Evolutionary conservation across 2,113 vertebrate species (phyloP).

Genomic region (Colaptes auratus): DNA sequence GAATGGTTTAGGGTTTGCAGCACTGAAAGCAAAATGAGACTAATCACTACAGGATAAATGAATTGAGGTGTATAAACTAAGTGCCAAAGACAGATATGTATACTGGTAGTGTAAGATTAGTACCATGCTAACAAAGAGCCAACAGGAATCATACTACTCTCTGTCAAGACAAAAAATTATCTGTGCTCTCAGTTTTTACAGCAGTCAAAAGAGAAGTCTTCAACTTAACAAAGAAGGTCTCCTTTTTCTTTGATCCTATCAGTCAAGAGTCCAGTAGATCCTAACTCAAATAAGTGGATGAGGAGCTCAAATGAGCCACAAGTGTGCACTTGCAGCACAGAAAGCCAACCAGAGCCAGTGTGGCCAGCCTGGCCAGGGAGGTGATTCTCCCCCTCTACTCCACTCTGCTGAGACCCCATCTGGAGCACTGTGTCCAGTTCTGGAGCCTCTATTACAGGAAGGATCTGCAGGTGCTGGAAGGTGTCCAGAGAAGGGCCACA

Average conservation of each 20-base stretch:
- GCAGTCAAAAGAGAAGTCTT: background rate
- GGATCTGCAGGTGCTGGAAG: too few species aligned
- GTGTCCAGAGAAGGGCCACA: too few species aligned
- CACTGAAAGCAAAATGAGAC: constrained; percentile 13
- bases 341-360: too few species aligned
- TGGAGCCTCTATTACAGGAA: too few species aligned
- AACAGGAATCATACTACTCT: background rate
- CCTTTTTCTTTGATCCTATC: background rate
- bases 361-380: too few species aligned
- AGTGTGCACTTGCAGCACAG: too few species aligned
- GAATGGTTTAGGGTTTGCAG: background rate
- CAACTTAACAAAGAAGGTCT: background rate
- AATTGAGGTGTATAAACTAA: constrained; percentile 8
- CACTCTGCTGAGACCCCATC: too few species aligned
- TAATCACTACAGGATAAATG: constrained; percentile 27
- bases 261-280: background rate
- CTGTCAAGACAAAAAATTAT: background rate
- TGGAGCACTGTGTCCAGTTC: too few species aligned
- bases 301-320: too few species aligned
- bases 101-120: background rate
- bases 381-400: too few species aligned
- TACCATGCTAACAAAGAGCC: background rate
- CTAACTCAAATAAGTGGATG: background rate
- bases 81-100: background rate
- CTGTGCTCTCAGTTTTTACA: background rate